Conservation (phyloP, 2,888 invertebrate genomes). For the Dendrolimus pini region DNA sequence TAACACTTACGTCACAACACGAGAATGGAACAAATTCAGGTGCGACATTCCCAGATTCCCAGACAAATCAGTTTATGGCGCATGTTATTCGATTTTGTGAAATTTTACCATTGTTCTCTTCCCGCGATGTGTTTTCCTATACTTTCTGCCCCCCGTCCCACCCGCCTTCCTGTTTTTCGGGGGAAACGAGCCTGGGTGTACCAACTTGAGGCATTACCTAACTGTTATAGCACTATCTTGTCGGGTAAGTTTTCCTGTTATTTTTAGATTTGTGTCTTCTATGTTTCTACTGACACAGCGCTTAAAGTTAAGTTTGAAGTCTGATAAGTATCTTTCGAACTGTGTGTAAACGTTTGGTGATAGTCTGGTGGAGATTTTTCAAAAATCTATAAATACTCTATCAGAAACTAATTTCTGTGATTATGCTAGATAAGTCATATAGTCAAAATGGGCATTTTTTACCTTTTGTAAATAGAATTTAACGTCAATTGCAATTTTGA, state of each 20-base stretch:
- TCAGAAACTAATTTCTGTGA: too few species aligned
- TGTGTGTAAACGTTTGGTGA: too few species aligned
- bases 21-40: slow-evolving; percentile 12
- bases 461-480: too few species aligned
- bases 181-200: slow-evolving; percentile 10
- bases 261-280: slow-evolving; percentile 13
- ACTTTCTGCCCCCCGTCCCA: slow-evolving; percentile 7
- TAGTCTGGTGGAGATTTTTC: too few species aligned
- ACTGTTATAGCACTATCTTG: slow-evolving; percentile 14
- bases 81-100: slow-evolving; percentile 49
- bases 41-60: slow-evolving; percentile 20
- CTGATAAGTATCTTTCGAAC: too few species aligned
- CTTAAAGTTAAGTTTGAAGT: too few species aligned
- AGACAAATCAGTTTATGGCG: slow-evolving; percentile 46
- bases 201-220: slow-evolving; percentile 38
- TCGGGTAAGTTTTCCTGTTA: slow-evolving; percentile 16
- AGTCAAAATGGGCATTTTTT: too few species aligned
- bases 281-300: slow-evolving; percentile 5
- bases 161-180: slow-evolving; percentile 16
- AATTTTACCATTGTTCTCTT: slow-evolving; percentile 26
- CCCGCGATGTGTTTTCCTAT: slow-evolving; percentile 32
- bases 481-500: too few species aligned
- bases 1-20: too few species aligned
- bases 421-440: too few species aligned
- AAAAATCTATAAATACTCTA: too few species aligned